Conservation (phyloP, 2,113 vertebrate genomes). For the Calyptomena viridis region DNA sequence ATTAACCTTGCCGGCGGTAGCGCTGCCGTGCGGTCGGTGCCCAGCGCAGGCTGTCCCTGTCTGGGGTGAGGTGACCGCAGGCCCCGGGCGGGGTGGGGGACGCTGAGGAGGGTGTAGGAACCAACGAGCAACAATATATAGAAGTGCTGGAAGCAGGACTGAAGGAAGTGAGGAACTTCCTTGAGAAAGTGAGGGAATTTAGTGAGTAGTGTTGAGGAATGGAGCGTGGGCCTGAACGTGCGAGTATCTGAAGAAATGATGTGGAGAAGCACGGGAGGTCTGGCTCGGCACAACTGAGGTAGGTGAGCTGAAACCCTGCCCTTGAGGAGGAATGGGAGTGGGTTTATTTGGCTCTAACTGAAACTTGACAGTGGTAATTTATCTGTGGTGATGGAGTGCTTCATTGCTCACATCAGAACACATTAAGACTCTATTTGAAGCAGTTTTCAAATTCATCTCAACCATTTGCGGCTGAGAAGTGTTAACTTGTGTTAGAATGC, state of each 20-base stretch:
- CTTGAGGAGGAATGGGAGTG: background rate
- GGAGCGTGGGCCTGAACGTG: background rate
- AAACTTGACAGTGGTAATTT: background rate
- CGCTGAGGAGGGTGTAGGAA: no score
- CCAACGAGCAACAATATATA: no score
- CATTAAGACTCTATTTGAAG: background rate
- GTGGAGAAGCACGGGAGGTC: background rate
- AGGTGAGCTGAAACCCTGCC: background rate
- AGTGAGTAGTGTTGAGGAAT: background rate
- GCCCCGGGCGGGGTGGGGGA: background rate
- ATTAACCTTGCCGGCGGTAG: accelerated
- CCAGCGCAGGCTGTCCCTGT: background rate
- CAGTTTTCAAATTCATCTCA: background rate
- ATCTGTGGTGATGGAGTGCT: background rate
- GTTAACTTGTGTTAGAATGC: background rate
- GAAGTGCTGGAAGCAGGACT: background rate
- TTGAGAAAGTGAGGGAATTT: background rate
- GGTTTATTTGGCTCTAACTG: background rate
- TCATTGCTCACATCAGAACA: background rate
- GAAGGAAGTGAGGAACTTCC: background rate
- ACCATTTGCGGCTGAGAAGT: background rate
- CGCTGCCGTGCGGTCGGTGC: accelerated
- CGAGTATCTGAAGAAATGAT: background rate
- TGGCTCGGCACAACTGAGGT: background rate
- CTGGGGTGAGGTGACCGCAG: accelerated